phyloP scores from a whole-genome alignment of 2,797 vertebrate species.

The Scolopax bukidnonensis region DNA sequence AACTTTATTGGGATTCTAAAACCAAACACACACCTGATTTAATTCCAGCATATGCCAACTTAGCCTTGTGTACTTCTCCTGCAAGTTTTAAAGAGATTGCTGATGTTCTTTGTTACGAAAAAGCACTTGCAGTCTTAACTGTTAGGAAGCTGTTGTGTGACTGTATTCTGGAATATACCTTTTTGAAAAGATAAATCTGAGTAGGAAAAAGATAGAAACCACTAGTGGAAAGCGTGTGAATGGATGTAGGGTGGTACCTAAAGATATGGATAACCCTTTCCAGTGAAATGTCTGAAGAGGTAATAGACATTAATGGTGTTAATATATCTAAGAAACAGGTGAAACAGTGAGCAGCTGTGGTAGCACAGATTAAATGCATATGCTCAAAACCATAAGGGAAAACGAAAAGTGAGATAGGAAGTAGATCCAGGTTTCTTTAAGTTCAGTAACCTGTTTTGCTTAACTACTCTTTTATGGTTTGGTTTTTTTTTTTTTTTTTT shows the following conservation, averaged over 20 bases:
- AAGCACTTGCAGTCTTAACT: not conserved
- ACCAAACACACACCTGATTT: not conserved
- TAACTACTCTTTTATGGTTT: not conserved
- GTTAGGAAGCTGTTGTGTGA: not conserved
- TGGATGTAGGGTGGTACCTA: not conserved
- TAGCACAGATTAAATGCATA: not conserved
- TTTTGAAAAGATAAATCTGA: not conserved
- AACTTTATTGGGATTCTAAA: not conserved
- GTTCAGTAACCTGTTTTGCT: not conserved
- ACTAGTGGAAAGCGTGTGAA: not conserved
- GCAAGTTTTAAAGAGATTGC: not conserved
- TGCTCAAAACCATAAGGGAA: not conserved
- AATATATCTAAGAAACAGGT: not conserved
- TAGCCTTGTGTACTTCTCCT: not conserved
- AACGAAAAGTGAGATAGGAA: not conserved
- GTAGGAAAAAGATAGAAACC: not conserved
- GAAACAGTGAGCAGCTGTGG: not conserved
- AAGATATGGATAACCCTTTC: not conserved
- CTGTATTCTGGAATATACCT: not conserved
- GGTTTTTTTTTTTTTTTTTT: not conserved
- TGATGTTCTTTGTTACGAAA: not conserved
- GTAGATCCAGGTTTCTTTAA: not conserved
- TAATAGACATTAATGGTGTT: not conserved
- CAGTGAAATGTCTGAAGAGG: not conserved
- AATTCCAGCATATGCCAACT: not conserved